Base-by-base conservation (phyloP, 2,888 invertebrate genomes). In the Chaitophorus viminalis region DNA sequence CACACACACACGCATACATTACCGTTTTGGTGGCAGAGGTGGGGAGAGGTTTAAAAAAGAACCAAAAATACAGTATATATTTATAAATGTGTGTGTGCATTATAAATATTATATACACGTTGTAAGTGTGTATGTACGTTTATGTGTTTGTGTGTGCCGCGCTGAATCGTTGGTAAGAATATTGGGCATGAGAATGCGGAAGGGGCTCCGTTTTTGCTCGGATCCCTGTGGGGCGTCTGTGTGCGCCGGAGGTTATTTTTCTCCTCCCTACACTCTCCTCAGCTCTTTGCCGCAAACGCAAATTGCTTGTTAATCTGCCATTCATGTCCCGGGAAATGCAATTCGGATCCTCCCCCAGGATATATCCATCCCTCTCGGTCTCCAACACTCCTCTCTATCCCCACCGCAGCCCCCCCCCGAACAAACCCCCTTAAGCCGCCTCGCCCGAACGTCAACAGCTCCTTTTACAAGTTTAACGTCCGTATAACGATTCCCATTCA, bases 281-380 rank as follows among this genome's bases (percentile, higher is more conserved):
- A 84, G 88, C 82, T 54, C 88, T 82, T 60, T 60, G 87, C 74
- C 74, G 29, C 74, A 81, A 87, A 81, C 79, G 89, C 89, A 89
- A 89, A 89, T 88, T 90, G 88, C 89, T 82, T 82, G 88, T 88
- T 88, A 87, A 87, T 87, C 87, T 87, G 81, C 87, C 87, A 87
- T 87, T 87, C 87, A 87, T 75, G 87, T 81, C 81, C 87, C 81
- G 87, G 87, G 79, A 87, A 87, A 87, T 81, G 79, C 87, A 81
- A 87, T 87, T 87, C 81, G 87, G 87, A 87, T 87, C 87, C 87
- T 81, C 87, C 87, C 87, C 87, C 81, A 81, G 87, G 87, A 87
- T 87, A 87, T 87, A 87, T 87, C 77, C 85, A 52, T 75, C 87
- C 81, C 31, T 81, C 36, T 81, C 74, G 52, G 11, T 70, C 85